Base-by-base conservation (phyloP, 2,888 invertebrate genomes). In the Hedychridium roseum region DNA sequence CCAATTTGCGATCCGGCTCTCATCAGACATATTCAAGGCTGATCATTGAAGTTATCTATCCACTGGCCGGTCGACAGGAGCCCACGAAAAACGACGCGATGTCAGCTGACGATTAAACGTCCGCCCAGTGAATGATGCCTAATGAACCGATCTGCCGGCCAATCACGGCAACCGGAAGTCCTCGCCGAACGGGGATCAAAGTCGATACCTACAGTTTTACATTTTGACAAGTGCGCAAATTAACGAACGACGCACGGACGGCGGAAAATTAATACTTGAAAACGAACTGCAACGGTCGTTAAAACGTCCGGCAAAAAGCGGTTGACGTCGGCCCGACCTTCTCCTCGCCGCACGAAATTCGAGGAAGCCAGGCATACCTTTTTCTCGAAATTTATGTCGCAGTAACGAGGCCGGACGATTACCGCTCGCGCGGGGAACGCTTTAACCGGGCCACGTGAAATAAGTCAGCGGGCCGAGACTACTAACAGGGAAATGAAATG, bases 211-310 rank as follows among this genome's bases (percentile, higher is more conserved):
- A n/a, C n/a, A n/a, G 55, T 60, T 59, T 50, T 59, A 53, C 49
- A 55, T 55, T 55, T 59, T 37, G 42, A n/a, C 46, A 38, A 47
- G 50, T 60, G 41, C 44, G 59, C 59, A 60, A 60, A 60, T 60
- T 59, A 57, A 53, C 57, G 45, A 26, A 37, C 38, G 40, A 40
- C 34, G 41, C 27, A 15, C 16, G 15, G 38, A 35, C 36, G 28
- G 30, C 43, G 44, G 36, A 31, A 45, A 48, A 49, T 52, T 52
- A 52, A 54, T 54, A 54, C 54, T 54, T 52, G 46, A 52, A 54
- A 54, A 43, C 48, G 48, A 48, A 52, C 48, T 48, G 51, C 43
- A 52, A 52, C 51, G 48, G 31, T 40, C 48, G 51, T 52, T 48
- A 52, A 52, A 52, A 52, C 43, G 51, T 49, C 51, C 39, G 27